Conservation (phyloP, 2,888 invertebrate species). For the Stenolophus ochropezus region DNA sequence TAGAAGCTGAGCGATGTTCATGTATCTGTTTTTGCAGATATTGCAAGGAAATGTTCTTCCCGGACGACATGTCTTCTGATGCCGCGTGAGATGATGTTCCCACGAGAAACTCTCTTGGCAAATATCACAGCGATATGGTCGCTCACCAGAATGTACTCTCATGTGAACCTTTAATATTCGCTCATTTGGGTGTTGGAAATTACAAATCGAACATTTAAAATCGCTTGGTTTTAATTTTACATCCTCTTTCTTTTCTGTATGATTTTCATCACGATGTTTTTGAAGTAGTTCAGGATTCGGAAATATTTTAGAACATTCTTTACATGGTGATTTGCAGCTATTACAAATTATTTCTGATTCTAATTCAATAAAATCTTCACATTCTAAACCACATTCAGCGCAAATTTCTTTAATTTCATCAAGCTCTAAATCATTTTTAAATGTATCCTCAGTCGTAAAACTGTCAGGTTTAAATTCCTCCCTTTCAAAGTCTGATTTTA, state of each 20-base stretch:
- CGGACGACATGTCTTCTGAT: neutral
- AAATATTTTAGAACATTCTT: conserved; percentile 4
- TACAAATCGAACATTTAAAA: conserved; percentile 30
- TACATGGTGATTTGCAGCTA: neutral
- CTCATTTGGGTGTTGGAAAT: neutral
- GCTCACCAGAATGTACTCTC: conserved; percentile 12
- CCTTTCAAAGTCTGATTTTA: no score
- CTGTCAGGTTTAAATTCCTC: neutral
- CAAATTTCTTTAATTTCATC: neutral
- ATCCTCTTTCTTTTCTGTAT: no score
- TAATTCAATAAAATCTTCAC: neutral
- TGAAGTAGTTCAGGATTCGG: neutral
- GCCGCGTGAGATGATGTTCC: conserved; percentile 28
- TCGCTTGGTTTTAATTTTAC: no score
- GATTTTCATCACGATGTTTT: neutral
- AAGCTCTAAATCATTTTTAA: neutral
- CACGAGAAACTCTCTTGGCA: conserved; percentile 26
- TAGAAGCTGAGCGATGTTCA: neutral
- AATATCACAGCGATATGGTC: conserved; percentile 3
- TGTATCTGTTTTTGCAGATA: neutral
- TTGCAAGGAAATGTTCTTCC: conserved; percentile 4
- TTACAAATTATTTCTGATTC: neutral
- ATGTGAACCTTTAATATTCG: conserved; percentile 3
- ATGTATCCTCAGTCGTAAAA: neutral
- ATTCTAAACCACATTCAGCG: neutral